phyloP scores from a whole-genome alignment of 2,888 invertebrate genomes.

The Alentia gelatinosa region DNA sequence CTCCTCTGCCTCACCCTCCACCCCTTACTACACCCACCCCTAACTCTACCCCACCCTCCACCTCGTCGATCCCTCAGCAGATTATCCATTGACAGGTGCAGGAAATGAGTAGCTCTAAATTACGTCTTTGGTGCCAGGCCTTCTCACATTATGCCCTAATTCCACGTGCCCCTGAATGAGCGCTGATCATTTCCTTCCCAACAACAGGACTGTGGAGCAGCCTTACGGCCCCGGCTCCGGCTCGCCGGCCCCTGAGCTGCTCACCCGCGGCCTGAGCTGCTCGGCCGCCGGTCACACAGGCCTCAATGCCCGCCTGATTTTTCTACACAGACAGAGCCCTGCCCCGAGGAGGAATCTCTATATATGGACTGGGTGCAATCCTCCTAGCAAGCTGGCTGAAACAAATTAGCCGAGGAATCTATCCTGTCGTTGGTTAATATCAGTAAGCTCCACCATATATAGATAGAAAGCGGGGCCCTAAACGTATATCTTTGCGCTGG shows the following conservation, averaged over 20 bases:
- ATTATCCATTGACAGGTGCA: slow-evolving; percentile 48
- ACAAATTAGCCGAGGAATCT: slow-evolving; percentile 1
- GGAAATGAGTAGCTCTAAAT: slow-evolving; percentile 42
- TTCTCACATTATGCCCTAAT: slow-evolving; percentile 26
- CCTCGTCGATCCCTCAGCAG: neutral
- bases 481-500: no score
- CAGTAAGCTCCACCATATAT: neutral
- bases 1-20: neutral
- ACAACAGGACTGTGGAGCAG: neutral
- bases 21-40: neutral
- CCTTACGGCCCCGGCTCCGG: neutral
- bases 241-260: neutral
- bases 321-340: neutral
- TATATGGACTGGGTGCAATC: neutral
- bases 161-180: neutral
- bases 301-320: slow-evolving; percentile 19
- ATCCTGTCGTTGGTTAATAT: neutral
- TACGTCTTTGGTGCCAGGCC: neutral
- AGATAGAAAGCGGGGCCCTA: no score
- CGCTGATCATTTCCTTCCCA: slow-evolving; percentile 20
- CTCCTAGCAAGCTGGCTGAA: neutral
- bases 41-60: neutral
- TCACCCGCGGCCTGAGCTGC: neutral
- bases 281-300: no score
- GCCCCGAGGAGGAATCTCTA: neutral